These are phyloP conservation scores for Stenodera caucasica DNA, from an alignment of 2,888 invertebrate genomes.

Conservation along the genomic window DNA sequence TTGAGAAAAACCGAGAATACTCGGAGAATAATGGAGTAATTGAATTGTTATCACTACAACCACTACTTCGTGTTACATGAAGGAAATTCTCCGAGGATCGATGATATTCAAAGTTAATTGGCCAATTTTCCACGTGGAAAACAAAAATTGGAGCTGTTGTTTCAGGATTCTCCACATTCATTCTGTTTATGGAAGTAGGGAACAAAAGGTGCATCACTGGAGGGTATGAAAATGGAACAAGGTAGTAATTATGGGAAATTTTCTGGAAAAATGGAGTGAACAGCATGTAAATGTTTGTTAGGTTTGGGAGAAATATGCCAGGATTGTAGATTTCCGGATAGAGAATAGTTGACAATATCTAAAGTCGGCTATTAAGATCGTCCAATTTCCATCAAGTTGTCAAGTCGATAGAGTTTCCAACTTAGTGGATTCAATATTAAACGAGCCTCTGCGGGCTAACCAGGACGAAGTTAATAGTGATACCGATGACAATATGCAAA, in stretches of 20 bases:
- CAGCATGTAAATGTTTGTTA: too few relatives aligned
- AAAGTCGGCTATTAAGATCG: constrained; percentile 32
- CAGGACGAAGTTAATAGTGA: constrained; percentile 20
- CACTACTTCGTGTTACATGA: constrained; percentile 14
- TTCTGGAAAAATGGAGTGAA: too few relatives aligned
- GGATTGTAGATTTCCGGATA: background rate
- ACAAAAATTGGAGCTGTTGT: background rate
- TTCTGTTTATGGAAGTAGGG: background rate
- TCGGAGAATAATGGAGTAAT: constrained; percentile 22
- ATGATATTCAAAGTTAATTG: constrained; percentile 8
- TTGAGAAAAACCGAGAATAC: too few relatives aligned
- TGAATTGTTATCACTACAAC: constrained; percentile 29
- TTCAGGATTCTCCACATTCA: background rate
- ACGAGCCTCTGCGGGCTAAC: constrained; percentile 19
- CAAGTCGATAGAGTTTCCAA: constrained; percentile 27
- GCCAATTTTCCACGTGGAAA: background rate
- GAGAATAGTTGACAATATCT: constrained; percentile 2
- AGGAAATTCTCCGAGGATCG: background rate
- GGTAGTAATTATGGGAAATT: too few relatives aligned
- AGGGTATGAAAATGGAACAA: background rate
- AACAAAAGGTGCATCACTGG: background rate
- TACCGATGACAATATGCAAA: constrained; percentile 28
- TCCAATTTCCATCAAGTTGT: constrained; percentile 34
- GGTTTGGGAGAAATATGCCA: too few relatives aligned
- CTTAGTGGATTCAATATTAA: constrained; percentile 30